Evolutionary conservation across 1,140 invertebrate species (phyloP).

Genomic region (Asbolus verrucosus): DNA sequence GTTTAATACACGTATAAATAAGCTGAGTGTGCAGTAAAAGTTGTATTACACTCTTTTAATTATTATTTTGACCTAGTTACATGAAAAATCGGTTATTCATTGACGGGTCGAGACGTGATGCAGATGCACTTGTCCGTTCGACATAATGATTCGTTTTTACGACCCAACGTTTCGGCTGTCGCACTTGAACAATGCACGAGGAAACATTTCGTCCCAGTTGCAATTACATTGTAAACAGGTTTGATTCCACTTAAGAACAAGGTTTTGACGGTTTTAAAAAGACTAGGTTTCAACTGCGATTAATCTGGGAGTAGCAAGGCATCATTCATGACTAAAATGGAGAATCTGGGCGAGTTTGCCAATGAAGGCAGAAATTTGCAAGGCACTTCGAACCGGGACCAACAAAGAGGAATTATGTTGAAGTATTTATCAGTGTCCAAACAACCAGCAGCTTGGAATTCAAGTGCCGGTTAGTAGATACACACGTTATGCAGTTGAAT

Average conservation of each 20-base stretch:
- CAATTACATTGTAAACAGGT: constrained; percentile 10
- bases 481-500: constrained; percentile 58
- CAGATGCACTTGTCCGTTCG: constrained; percentile 21
- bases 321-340: constrained; percentile 30
- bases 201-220: constrained; percentile 4
- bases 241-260: background rate
- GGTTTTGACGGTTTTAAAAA: background rate
- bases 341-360: constrained; percentile 28
- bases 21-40: constrained; percentile 34
- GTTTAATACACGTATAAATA: constrained; percentile 35
- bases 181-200: background rate
- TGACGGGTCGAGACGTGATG: constrained; percentile 10
- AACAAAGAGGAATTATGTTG: constrained; percentile 54
- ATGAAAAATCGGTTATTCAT: constrained; percentile 30
- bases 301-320: constrained; percentile 5
- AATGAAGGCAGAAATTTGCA: constrained; percentile 50
- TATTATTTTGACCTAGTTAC: constrained; percentile 41
- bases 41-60: constrained; percentile 46
- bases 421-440: constrained; percentile 55
- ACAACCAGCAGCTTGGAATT: constrained; percentile 51
- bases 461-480: constrained; percentile 56
- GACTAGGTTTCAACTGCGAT: background rate
- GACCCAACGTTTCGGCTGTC: constrained; percentile 26
- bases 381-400: constrained; percentile 50
- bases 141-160: constrained; percentile 18